phyloP scores from a whole-genome alignment of 2,113 vertebrate genomes.

The Zosterops pallidus region DNA sequence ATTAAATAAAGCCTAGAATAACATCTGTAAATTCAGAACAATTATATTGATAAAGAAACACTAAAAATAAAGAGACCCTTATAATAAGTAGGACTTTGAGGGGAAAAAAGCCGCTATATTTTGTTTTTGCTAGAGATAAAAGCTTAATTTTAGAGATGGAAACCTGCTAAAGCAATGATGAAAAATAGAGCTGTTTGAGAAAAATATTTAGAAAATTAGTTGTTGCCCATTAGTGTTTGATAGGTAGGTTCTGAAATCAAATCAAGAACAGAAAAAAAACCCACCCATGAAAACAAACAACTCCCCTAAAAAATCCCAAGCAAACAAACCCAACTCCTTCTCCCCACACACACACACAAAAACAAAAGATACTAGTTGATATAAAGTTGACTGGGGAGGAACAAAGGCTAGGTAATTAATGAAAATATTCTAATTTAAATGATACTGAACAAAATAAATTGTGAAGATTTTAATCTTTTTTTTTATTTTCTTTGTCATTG shows the following conservation, averaged over 20 bases:
- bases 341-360: no score
- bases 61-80: neutral
- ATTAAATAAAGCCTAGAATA: neutral
- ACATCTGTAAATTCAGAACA: neutral
- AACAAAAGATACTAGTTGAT: neutral
- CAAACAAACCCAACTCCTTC: accelerated
- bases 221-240: neutral
- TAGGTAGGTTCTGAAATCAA: neutral
- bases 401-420: neutral
- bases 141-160: neutral
- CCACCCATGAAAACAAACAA: neutral
- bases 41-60: neutral
- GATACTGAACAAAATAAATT: neutral
- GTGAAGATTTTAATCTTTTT: neutral
- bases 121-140: neutral
- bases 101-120: accelerated
- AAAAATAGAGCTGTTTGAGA: neutral
- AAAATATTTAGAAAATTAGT: neutral
- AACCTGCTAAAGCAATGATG: neutral
- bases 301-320: accelerated
- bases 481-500: neutral
- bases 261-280: neutral
- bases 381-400: neutral
- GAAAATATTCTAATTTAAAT: neutral
- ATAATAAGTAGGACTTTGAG: neutral